Evolutionary conservation across 64 coral and sea anemone genomes (phyloP), one percentile per base, ranked within the genome.

Genomic region (Stichodactyla mertensii): DNA sequence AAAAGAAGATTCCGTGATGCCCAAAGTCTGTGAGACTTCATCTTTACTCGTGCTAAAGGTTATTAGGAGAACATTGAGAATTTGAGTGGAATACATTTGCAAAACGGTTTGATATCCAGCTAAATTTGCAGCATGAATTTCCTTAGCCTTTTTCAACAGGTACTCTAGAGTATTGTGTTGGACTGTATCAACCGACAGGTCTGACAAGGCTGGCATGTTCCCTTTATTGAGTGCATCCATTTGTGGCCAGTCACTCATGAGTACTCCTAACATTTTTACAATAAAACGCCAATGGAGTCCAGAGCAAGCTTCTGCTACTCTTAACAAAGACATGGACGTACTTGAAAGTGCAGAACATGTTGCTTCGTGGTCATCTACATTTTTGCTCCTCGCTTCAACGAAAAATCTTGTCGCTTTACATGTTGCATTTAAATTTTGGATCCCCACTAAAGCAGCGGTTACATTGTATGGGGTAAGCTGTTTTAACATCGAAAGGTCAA

Each of bases 211-310:
- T 20, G 36, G 74, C 10, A 86, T 80, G 14, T 54, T 51, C 0
- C 27, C 77, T 55, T 79, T 52, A 20, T 52, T 67, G 1, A 91
- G 69, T n/a, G 64, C 77, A 20, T 69, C 74, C 18, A 86, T 28
- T 52, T 66, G 82, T 54, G 74, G 84, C 89, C 89, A 91, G 28
- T 86, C 71, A 26, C 77, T 77, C 83, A 86, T 80, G 10, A 64
- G 23, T 22, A 80, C 54, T 54, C 74, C 83, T 23, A 91, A 86
- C 10, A 84, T 60, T 55, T 84, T 80, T 19, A 61, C 84, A 58
- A 81, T 91, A 45, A 28, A 52, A 52, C 89, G 89, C 89, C 89
- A 91, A 61, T 83, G 67, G 64, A 91, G 83, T 20, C 27, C 51
- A 0, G 89, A 85, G 15, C 67, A 55, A 18, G 18, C 31, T 64